These are phyloP conservation scores for Arizona elegans DNA, from an alignment of 2,113 vertebrate species.

Conservation along the genomic window DNA sequence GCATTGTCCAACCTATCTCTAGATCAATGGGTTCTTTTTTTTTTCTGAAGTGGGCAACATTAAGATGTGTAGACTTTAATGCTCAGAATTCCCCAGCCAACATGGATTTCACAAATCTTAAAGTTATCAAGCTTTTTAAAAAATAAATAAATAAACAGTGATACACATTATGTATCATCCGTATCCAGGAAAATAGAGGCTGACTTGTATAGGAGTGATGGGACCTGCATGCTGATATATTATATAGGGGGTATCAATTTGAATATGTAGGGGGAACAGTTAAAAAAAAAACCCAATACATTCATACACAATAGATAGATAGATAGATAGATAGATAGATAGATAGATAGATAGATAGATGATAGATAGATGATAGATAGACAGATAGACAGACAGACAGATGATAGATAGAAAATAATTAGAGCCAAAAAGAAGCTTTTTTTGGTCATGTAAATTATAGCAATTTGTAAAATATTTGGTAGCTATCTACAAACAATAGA, in stretches of 20 bases:
- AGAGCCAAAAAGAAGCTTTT: background rate
- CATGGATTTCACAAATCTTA: no score
- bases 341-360: no score
- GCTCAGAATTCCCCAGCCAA: no score
- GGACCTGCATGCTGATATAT: background rate
- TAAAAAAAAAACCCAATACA: background rate
- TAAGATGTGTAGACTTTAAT: no score
- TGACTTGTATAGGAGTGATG: background rate
- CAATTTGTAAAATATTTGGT: background rate
- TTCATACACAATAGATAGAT: background rate
- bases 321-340: no score
- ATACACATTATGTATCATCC: background rate
- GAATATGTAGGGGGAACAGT: background rate
- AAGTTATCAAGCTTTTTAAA: no score
- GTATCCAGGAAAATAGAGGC: background rate
- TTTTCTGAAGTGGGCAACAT: no score
- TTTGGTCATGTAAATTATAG: background rate
- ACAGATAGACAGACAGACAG: no score
- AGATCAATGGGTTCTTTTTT: no score
- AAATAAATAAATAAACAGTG: background rate
- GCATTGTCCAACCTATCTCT: no score
- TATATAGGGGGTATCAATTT: background rate
- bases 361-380: no score
- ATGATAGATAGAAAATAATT: no score
- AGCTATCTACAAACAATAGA: background rate